Conservation (phyloP, 2,888 invertebrate genomes). For the Trypoxylon attenuatum region DNA sequence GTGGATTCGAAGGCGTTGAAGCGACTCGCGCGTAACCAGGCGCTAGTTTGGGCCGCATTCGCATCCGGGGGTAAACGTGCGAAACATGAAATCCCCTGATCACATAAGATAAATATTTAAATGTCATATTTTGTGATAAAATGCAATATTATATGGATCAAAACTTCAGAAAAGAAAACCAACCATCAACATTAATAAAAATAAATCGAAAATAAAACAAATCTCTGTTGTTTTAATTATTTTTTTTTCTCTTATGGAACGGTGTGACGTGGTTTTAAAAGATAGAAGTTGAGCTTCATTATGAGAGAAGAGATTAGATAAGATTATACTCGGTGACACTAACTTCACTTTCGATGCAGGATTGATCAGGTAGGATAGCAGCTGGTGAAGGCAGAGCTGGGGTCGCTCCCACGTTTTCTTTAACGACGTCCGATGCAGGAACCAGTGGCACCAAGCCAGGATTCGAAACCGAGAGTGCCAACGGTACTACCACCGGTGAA, state of each 20-base stretch:
- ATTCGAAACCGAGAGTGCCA: conserved; percentile 55
- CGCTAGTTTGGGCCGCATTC: conserved; percentile 82
- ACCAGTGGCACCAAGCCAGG: conserved; percentile 58
- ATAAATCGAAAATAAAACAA: no score
- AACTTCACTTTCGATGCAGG: conserved; percentile 56
- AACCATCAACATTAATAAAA: no score
- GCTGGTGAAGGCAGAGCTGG: conserved; percentile 59
- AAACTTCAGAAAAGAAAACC: no score
- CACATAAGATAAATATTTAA: no score
- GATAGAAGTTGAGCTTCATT: no score
- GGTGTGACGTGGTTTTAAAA: no score
- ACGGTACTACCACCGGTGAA: conserved; percentile 61
- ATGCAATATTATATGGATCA: no score
- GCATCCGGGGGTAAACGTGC: conserved; percentile 79
- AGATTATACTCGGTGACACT: no score
- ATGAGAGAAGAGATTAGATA: no score
- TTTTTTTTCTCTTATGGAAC: no score
- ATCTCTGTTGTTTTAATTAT: no score
- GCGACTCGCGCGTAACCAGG: conserved; percentile 87
- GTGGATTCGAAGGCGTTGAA: conserved; percentile 85
- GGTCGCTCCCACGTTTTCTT: conserved; percentile 56
- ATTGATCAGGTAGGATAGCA: conserved; percentile 60
- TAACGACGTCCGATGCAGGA: conserved; percentile 52
- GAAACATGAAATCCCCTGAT: conserved; percentile 28
- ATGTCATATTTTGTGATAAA: no score